Evolutionary conservation across 1,140 invertebrate genomes (phyloP), one percentile per base, ranked within the genome.

Genomic region (Aphelenchoides fujianensis): DNA sequence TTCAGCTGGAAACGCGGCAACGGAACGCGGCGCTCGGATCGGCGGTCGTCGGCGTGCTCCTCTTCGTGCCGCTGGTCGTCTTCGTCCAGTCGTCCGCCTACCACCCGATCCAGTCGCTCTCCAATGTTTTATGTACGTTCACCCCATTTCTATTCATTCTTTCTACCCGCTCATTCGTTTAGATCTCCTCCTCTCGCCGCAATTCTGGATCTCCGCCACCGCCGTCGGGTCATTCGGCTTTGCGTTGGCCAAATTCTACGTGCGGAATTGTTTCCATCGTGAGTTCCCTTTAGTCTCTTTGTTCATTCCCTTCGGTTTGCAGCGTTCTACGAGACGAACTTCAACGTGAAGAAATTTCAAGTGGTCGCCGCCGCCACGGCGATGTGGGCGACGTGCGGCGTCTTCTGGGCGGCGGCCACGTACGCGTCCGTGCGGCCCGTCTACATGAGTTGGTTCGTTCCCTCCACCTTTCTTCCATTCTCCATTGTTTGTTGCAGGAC

Each of bases 261-360:
- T 59, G 28, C 19, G 5, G 5, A 59, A 19, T 5, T 59, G 55
- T 59, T 59, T 59, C 55, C 5, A 59, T 59, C 55, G 55, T 59
- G 34, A 59, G 55, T 59, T 27, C 19, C 34, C 41, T 48, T 48
- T 48, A 12, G 41, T 5, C 55, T 7, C 5, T 32, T 59, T 59
- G 7, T 5, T 5, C 55, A 7, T n/a, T n/a, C n/a, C n/a, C n/a
- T n/a, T n/a, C 12, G 19, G 55, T 7, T 59, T 59, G 28, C 55
- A 59, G 55, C 55, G 55, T 19, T 59, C 19, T 59, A 59, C 23
- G 55, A 59, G 34, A 59, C 19, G 55, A 59, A 59, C 55, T 19
- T 5, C 5, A 59, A 59, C 55, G 55, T 59, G 5, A 19, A 5
- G 34, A 59, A 59, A 59, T 59, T 30, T 59, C 55, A 59, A 59